Base-by-base conservation (phyloP, 2,888 invertebrate genomes). In the Protophormia terraenovae region DNA sequence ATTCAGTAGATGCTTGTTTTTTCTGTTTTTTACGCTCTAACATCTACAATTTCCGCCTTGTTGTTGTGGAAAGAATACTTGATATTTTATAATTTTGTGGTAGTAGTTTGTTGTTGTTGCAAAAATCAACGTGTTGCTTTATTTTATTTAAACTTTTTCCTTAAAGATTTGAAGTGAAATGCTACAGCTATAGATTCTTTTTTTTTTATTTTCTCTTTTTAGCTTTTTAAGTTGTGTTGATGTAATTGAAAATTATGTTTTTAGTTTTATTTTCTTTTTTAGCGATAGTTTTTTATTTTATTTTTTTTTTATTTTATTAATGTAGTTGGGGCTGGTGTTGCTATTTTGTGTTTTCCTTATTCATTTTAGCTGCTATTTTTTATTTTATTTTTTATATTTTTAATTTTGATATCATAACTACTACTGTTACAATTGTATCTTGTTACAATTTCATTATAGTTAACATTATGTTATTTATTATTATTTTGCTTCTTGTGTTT, bases 381-480 rank as follows among this genome's bases (percentile, higher is more conserved):
- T 45, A 45, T 45, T 8, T 45, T 14, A 6, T 12, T 14, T 24
- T 19, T 27, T 64, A n/a, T 38, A 19, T 55, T 58, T 73, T 78
- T 75, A 50, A 83, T 78, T 83, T 73, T 78, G 53, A 73, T 83
- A 55, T 73, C 67, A 78, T 75, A 84, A 84, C 79, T 78, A 53
- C 79, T 78, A 53, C 72, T 80, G 55, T 55, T 69, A 2, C 58
- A 84, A 64, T 84, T 84, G 83, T 79, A 76, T 84, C 69, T 79
- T n/a, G 45, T 84, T 79, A 64, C 84, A 79, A 79, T 79, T 84
- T 79, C 45, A 83, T 79, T 83, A 79, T 69, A 83, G 69, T 75
- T 75, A 83, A 79, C 73, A 79, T 73, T 62, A 24, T 79, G 32
- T 82, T 76, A 47, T 62, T 76, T 76, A 47, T 41, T 75, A 5